phyloP scores from a whole-genome alignment of 1,140 invertebrate species.

The Drosophila kikkawai region DNA sequence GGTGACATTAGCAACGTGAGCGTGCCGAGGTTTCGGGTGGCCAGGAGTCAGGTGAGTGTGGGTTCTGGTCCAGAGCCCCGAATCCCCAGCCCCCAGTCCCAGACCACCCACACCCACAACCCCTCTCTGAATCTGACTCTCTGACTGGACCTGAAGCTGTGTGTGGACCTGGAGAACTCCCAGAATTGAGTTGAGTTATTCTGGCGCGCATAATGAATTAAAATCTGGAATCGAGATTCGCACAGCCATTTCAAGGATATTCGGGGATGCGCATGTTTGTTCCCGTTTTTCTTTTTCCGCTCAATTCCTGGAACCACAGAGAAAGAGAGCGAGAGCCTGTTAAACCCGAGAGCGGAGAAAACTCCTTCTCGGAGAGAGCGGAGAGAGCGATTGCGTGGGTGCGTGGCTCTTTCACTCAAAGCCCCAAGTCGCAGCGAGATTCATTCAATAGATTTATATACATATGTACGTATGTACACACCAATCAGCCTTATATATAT shows the following conservation, averaged over 20 bases:
- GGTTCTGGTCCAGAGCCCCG: constrained; percentile 19
- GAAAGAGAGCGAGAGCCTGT: background rate
- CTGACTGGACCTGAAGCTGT: constrained; percentile 4
- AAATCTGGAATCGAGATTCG: constrained; percentile 69
- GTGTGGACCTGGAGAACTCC: constrained; percentile 2
- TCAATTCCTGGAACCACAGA: constrained; percentile 68
- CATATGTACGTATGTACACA: background rate
- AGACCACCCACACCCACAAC: constrained; percentile 14
- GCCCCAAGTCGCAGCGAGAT: constrained; percentile 58
- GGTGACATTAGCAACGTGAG: constrained; percentile 73
- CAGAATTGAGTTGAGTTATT: constrained; percentile 64
- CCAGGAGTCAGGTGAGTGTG: constrained; percentile 62
- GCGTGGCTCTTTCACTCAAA: constrained; percentile 75
- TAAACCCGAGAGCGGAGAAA: background rate
- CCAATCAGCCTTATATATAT: constrained; percentile 21
- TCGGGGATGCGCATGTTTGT: constrained; percentile 81
- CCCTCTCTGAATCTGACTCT: background rate
- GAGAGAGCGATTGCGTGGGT: constrained; percentile 24
- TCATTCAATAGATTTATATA: constrained; percentile 72
- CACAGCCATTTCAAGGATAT: constrained; percentile 72
- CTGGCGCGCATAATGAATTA: constrained; percentile 72
- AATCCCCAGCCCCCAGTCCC: background rate
- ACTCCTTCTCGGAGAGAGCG: constrained; percentile 7
- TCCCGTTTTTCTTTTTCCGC: constrained; percentile 71
- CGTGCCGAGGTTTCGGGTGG: constrained; percentile 34